Evolutionary conservation across 2,888 invertebrate genomes (phyloP), one percentile per base, ranked within the genome.

Genomic region (Agonum fuliginosum): DNA sequence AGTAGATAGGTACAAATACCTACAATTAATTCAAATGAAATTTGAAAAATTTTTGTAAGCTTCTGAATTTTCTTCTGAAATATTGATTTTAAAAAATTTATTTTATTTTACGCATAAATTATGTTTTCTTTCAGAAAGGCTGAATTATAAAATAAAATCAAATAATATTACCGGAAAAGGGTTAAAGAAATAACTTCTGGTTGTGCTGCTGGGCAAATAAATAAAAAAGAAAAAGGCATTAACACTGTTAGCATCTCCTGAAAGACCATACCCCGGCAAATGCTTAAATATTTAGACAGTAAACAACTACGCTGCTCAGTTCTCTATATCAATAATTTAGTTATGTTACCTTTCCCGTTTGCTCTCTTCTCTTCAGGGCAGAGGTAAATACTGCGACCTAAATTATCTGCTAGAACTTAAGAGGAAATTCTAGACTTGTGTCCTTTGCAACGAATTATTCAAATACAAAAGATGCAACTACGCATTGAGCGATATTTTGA

Each of bases 251-350:
- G 22, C 3, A 19, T 48, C 48, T 48, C 10, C 43, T 43, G 22
- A 67, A 67, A 41, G 67, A 41, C 43, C 20, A 67, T 41, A 41
- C 41, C 19, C 43, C 20, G 5, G 54, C 58, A 19, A 54, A 22
- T 41, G 41, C 41, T 73, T 58, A 22, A 73, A 73, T 71, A 71
- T 71, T 71, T 51, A 70, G 30, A 17, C 51, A 51, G 51, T 71
- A 71, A 48, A 51, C 22, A 58, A 73, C 58, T 58, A 37, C 73
- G 54, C 54, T 54, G 54, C 58, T 48, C 71, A 30, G 19, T 72
- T 51, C 27, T 41, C 41, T 24, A 20, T 58, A 58, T 73, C 43
- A 73, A 73, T 73, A 73, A 73, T 73, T 73, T 58, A 73, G 34
- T 73, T 41, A 73, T 51, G 8, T 24, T 58, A 41, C 54, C 58